Evolutionary conservation across 2,113 vertebrate species (phyloP), one percentile per base, ranked within the genome.

Genomic region (Ceyx melanurus): DNA sequence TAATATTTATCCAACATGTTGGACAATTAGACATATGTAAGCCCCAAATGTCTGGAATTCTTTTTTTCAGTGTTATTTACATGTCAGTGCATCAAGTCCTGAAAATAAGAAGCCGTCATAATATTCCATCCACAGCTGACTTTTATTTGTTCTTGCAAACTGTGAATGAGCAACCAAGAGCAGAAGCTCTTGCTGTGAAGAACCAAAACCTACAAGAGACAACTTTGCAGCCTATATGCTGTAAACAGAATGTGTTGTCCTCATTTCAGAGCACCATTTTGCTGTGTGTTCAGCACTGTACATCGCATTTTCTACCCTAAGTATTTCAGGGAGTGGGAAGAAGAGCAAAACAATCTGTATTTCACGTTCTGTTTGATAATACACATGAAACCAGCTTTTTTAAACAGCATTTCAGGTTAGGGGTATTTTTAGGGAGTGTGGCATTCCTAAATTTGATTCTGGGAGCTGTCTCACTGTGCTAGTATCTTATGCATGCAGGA

Each of bases 1-100:
- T 77, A 92, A 92, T 95, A 94, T 94, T 96, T 96, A 89, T 93
- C 86, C 92, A 94, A 96, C 83, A 84, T 62, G 31, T 90, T 79
- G 81, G 68, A 95, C 86, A 96, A 93, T 94, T 86, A 94, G 71
- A 84, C 90, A 92, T 92, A 89, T 87, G 83, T 90, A 94, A 95
- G 73, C 60, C 92, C 65, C 62, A 94, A 94, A 92, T 88, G 92
- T 93, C 93, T 96, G 86, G 88, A 77, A 2, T 60, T 45, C 91
- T 48, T 91, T 92, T 92, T 93, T 94, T 51, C 61, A 7, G 68
- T 73, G 74, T 90, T 93, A 84, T 95, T 95, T 86, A 94, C 90
- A 92, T 73, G 70, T 95, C 72, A 86, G 92, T 86, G 86, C 78
- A 82, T 79, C 80, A 62, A 93, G 80, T 94, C 53, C 62, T 82